A percentile compares a stretch with the other conserved stretches of the same genome.
phyloP scores from a whole-genome alignment of 2,113 vertebrate species.

The Falcunculus frontatus region DNA sequence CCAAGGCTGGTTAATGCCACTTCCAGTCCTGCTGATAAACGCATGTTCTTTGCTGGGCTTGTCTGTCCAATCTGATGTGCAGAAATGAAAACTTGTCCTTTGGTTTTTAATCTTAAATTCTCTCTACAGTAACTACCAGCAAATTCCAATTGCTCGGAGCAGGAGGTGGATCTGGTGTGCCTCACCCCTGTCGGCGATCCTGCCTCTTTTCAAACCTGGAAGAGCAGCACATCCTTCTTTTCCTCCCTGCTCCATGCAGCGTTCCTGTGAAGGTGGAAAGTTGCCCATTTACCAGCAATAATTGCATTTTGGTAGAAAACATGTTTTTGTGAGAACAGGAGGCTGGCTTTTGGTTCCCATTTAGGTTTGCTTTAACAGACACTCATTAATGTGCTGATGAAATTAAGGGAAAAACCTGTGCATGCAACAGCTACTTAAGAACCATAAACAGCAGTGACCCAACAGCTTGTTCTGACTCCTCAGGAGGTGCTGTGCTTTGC shows the following conservation, averaged over 20 bases:
- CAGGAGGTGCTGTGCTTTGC: fast-evolving
- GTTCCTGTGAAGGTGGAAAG: not conserved
- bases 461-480: not conserved
- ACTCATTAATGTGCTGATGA: not conserved
- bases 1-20: not conserved
- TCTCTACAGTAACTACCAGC: not conserved
- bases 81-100: not conserved
- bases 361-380: not conserved
- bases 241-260: not conserved
- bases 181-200: not conserved
- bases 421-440: not conserved
- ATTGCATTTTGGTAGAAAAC: not conserved
- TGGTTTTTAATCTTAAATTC: not conserved
- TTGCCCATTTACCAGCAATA: not conserved
- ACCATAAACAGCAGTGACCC: too few species aligned
- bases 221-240: not conserved
- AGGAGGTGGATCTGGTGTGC: not conserved
- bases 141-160: not conserved
- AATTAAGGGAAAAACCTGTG: not conserved
- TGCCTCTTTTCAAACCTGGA: not conserved
- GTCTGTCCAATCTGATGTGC: not conserved
- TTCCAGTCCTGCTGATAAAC: not conserved
- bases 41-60: fast-evolving
- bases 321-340: not conserved
- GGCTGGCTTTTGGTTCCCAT: not conserved